phyloP scores from a whole-genome alignment of 2,888 invertebrate species.

The Drosophila stalkeri region DNA sequence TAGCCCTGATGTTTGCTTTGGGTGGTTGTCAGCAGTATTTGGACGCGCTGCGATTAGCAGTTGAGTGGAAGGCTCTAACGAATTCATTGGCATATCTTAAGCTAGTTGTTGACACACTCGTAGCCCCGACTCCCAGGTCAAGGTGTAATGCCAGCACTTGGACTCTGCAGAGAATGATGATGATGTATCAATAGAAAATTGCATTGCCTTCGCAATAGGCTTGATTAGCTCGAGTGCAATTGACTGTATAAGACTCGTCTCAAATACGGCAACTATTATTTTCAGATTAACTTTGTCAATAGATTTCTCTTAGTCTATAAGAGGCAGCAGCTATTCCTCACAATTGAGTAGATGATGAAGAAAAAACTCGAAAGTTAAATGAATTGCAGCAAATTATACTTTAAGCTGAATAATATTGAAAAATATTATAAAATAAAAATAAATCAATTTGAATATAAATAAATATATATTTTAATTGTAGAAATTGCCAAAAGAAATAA shows the following conservation, averaged over 20 bases:
- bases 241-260: neutral
- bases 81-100: constrained; percentile 25
- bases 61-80: constrained; percentile 27
- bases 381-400: too few species aligned
- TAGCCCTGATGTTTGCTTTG: constrained; percentile 44
- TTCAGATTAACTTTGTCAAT: neutral
- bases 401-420: too few species aligned
- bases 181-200: neutral
- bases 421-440: too few species aligned
- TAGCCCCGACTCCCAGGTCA: constrained; percentile 5
- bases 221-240: neutral
- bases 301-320: neutral
- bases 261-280: neutral
- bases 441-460: too few species aligned
- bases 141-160: constrained; percentile 13
- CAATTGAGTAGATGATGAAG: too few species aligned
- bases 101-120: constrained; percentile 8
- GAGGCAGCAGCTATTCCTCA: too few species aligned
- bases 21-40: constrained; percentile 26
- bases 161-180: neutral
- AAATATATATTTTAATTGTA: too few species aligned
- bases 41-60: constrained; percentile 40
- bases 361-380: too few species aligned
- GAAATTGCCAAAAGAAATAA: too few species aligned
- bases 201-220: neutral